phyloP scores from a whole-genome alignment of 2,888 invertebrate genomes.

The Chrysodeixis includens region DNA sequence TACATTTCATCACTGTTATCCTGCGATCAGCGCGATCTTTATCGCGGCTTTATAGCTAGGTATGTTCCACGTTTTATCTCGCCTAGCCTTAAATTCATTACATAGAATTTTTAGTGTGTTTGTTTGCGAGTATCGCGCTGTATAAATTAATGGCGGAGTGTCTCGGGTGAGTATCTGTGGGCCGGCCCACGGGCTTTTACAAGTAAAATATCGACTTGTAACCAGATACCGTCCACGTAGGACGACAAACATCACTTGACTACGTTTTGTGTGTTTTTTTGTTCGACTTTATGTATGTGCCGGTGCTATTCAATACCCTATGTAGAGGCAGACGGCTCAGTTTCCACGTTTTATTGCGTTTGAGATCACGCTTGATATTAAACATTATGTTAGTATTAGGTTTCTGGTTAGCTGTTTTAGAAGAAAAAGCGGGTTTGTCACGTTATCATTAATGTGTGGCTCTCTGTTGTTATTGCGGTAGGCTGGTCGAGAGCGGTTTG shows the following conservation, averaged over 20 bases:
- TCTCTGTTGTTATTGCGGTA: background rate
- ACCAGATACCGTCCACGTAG: constrained; percentile 62
- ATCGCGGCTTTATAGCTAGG: constrained; percentile 29
- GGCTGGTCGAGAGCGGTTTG: background rate
- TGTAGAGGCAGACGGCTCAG: constrained; percentile 6
- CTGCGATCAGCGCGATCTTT: constrained; percentile 32
- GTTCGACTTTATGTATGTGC: constrained; percentile 38
- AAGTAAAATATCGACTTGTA: constrained; percentile 67
- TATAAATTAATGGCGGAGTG: constrained; percentile 44
- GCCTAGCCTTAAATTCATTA: constrained; percentile 36
- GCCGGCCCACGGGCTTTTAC: constrained; percentile 53
- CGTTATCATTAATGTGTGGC: constrained; percentile 13
- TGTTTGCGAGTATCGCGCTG: constrained; percentile 45
- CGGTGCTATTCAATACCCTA: constrained; percentile 21
- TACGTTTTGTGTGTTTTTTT: constrained; percentile 39
- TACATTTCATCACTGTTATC: constrained; percentile 35
- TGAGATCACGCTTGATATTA: constrained; percentile 32
- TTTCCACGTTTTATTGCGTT: constrained; percentile 19
- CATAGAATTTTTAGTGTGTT: constrained; percentile 47
- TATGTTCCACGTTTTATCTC: constrained; percentile 36
- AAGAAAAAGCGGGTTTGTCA: constrained; percentile 15
- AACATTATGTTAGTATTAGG: constrained; percentile 24
- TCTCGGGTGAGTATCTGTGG: constrained; percentile 28
- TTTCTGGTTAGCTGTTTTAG: constrained; percentile 12
- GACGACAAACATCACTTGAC: constrained; percentile 55